Evolutionary conservation across 2,113 vertebrate genomes (phyloP).

Genomic region (Microtus pennsylvanicus): DNA sequence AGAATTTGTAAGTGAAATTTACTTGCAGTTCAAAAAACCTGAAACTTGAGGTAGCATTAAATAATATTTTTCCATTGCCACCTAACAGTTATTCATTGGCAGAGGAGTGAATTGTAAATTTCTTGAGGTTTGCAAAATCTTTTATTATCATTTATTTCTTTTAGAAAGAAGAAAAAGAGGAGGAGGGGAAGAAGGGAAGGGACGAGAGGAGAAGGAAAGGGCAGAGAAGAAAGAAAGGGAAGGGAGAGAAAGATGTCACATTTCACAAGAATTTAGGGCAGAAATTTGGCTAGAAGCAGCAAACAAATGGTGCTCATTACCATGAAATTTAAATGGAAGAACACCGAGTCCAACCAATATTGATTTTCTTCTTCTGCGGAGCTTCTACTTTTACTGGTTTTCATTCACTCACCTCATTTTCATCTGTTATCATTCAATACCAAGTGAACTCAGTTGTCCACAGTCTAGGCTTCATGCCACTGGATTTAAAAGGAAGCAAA

Average conservation of each 20-base stretch:
- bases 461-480: conserved; percentile 38
- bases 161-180: neutral
- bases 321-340: conserved; percentile 12
- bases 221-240: neutral
- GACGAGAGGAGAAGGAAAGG: neutral
- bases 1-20: neutral
- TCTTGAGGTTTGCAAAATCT: neutral
- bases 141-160: conserved; percentile 30
- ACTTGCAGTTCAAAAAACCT: neutral
- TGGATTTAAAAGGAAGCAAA: conserved; percentile 55
- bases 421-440: conserved; percentile 50
- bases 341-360: neutral
- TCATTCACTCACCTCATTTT: conserved; percentile 50
- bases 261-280: conserved; percentile 42
- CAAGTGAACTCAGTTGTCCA: conserved; percentile 15
- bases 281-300: neutral
- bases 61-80: neutral
- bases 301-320: neutral
- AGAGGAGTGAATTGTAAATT: neutral
- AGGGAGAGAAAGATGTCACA: neutral
- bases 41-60: neutral
- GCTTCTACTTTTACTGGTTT: conserved; percentile 5
- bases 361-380: neutral
- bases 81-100: neutral
- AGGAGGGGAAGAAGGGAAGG: neutral